Conservation (phyloP, 1,140 invertebrate genomes). For the Chironomus striatipennis region DNA sequence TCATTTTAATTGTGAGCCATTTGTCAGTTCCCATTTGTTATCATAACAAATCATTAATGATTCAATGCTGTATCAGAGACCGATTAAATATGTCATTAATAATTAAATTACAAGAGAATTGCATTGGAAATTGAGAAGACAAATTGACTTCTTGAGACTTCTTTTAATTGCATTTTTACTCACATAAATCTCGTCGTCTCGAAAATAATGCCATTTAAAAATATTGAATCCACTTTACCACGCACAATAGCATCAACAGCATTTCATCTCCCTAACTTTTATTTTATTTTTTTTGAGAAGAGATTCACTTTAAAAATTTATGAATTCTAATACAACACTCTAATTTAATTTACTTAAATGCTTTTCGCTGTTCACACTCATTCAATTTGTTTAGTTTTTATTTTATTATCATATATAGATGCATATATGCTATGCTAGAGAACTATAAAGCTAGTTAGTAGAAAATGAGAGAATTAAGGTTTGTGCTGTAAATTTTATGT, state of each 20-base stretch:
- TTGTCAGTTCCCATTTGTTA: neutral
- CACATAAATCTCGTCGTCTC: neutral
- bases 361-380: neutral
- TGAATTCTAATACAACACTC: conserved; percentile 8
- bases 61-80: too few species aligned
- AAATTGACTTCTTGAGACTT: neutral
- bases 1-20: neutral
- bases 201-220: neutral
- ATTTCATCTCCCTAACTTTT: neutral
- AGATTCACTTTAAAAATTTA: neutral
- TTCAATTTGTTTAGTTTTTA: conserved; percentile 7
- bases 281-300: neutral
- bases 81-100: neutral
- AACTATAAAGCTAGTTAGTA: too few species aligned
- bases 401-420: neutral
- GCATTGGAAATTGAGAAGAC: conserved; percentile 12
- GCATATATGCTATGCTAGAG: too few species aligned
- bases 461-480: too few species aligned
- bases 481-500: neutral
- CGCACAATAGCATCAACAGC: neutral
- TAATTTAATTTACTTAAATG: conserved; percentile 15
- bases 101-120: neutral
- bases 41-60: neutral
- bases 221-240: neutral
- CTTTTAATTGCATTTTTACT: neutral